Conservation (phyloP, 2,888 invertebrate genomes). For the Drosophila melanosoma region DNA sequence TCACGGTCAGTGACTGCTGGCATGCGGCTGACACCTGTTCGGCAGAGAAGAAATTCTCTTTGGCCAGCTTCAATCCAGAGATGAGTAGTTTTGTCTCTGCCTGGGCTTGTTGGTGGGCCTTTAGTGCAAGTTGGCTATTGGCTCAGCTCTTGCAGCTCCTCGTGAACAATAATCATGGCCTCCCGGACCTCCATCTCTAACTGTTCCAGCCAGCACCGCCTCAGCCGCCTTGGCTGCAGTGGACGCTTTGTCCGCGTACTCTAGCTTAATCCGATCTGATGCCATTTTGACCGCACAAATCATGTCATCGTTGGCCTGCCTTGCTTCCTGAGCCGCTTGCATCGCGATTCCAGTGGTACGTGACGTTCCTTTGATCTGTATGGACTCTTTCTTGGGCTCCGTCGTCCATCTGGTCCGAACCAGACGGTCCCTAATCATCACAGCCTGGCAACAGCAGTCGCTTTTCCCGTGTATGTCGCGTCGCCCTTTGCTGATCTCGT, state of each 20-base stretch:
- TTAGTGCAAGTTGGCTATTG: conserved; percentile 87
- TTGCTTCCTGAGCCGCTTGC: conserved; percentile 89
- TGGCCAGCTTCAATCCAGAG: conserved; percentile 85
- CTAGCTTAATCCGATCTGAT: conserved; percentile 89
- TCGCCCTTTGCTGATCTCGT: neutral
- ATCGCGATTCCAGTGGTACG: conserved; percentile 88
- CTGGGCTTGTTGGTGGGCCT: conserved; percentile 87
- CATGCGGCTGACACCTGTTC: conserved; percentile 87
- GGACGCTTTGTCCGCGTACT: conserved; percentile 88
- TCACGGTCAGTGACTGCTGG: conserved; percentile 87
- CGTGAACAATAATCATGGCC: conserved; percentile 87
- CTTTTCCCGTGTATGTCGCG: conserved; percentile 18
- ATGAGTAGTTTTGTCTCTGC: conserved; percentile 86
- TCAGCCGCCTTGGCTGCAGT: conserved; percentile 90
- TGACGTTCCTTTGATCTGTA: neutral
- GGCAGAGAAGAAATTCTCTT: conserved; percentile 86
- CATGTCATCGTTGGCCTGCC: conserved; percentile 80
- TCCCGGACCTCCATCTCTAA: conserved; percentile 89
- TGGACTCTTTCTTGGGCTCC: neutral
- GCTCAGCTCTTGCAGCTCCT: conserved; percentile 87
- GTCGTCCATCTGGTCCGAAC: neutral
- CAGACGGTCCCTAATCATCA: neutral
- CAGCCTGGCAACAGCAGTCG: conserved; percentile 2
- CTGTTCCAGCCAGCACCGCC: conserved; percentile 88
- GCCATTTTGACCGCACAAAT: conserved; percentile 90